Conservation (phyloP, 2,113 vertebrate species). For the Barbus barbus region DNA sequence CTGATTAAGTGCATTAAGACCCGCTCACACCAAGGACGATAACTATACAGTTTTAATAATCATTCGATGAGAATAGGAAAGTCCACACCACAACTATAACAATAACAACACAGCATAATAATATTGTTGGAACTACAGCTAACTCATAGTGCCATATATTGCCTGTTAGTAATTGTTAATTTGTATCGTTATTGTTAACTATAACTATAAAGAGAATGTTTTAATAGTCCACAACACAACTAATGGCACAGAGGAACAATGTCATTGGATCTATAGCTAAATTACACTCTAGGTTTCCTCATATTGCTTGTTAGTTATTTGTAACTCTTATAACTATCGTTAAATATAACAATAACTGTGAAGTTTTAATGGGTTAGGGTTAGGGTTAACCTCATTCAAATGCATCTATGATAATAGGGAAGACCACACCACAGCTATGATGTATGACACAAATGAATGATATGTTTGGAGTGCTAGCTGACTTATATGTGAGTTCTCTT, state of each 20-base stretch:
- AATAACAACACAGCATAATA: not conserved
- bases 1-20: constrained; percentile 2
- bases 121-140: not conserved
- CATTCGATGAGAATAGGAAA: not conserved
- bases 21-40: not conserved
- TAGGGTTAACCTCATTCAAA: too few relatives aligned
- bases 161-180: not conserved
- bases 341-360: not conserved
- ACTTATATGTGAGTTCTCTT: too few relatives aligned
- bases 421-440: not conserved
- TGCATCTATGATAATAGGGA: not conserved
- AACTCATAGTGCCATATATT: not conserved
- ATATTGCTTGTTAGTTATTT: not conserved
- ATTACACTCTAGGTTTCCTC: not conserved
- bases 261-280: not conserved
- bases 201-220: not conserved
- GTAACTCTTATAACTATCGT: too few relatives aligned
- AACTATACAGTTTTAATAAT: not conserved
- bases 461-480: too few relatives aligned
- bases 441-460: too few relatives aligned
- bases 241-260: not conserved
- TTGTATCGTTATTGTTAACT: not conserved
- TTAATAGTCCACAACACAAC: not conserved
- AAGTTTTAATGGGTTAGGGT: not conserved
- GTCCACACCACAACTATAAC: not conserved